Percentiles rank a stretch among this genome's conserved stretches.
phyloP scores from a whole-genome alignment of 2,888 invertebrate genomes.

The Drosophila formosana region DNA sequence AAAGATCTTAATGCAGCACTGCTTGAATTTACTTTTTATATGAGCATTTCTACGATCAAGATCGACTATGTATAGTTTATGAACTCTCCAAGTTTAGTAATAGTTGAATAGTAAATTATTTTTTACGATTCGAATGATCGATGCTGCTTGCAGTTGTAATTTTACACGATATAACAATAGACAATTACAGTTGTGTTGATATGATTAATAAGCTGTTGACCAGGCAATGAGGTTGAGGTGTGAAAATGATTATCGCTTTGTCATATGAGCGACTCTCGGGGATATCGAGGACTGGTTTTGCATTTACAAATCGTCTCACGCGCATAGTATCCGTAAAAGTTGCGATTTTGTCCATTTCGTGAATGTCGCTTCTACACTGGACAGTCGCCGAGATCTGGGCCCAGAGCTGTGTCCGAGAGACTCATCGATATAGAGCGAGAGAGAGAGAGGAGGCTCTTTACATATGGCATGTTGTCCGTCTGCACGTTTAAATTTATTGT shows the following conservation, averaged over 20 bases:
- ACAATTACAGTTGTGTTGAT: neutral
- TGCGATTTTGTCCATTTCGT: conserved; percentile 71
- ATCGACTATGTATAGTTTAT: no score
- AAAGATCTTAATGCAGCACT: no score
- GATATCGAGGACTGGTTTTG: conserved; percentile 25
- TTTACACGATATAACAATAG: neutral
- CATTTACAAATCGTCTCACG: conserved; percentile 75
- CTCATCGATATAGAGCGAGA: neutral
- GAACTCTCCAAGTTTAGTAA: no score
- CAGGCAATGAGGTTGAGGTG: conserved; percentile 36
- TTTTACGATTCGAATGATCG: neutral
- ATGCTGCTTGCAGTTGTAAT: neutral
- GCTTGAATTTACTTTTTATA: no score
- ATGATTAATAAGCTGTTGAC: conserved; percentile 38
- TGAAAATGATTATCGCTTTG: conserved; percentile 68
- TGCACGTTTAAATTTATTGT: conserved; percentile 79
- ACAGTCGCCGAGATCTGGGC: neutral
- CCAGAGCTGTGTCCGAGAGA: neutral
- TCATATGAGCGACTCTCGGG: conserved; percentile 47
- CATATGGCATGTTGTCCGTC: conserved; percentile 77
- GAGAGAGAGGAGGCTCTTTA: conserved; percentile 56
- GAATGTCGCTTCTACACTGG: conserved; percentile 61
- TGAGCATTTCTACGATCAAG: no score
- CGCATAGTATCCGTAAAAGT: conserved; percentile 48
- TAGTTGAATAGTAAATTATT: no score